Percentiles rank a stretch among this genome's conserved stretches.
phyloP scores from a whole-genome alignment of 2,797 vertebrate genomes.

The Notolabrus celidotus region DNA sequence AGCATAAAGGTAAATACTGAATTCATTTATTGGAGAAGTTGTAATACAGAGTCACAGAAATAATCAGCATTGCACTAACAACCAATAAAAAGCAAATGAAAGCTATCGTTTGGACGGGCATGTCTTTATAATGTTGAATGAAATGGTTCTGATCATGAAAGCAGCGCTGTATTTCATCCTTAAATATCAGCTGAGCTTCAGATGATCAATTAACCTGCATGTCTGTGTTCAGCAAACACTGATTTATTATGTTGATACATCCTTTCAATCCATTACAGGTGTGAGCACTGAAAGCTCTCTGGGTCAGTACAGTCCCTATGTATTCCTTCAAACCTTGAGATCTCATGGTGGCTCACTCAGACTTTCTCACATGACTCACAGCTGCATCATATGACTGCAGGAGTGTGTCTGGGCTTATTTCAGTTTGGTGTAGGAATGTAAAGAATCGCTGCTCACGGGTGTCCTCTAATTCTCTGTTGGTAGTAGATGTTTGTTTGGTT shows the following conservation, averaged over 20 bases:
- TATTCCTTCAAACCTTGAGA: constrained; percentile 11
- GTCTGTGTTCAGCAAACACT: neutral
- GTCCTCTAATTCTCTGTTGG: neutral
- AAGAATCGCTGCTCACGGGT: neutral
- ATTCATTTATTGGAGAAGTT: too few species aligned
- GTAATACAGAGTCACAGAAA: too few species aligned
- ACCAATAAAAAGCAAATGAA: neutral
- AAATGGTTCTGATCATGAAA: neutral
- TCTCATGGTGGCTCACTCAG: constrained; percentile 37
- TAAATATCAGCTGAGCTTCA: constrained; percentile 16
- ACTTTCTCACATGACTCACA: constrained; percentile 61
- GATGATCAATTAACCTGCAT: neutral
- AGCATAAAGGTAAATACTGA: neutral
- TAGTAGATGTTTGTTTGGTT: neutral
- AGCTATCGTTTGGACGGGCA: neutral
- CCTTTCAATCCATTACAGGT: neutral
- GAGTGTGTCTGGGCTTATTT: constrained; percentile 6
- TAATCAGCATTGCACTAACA: too few species aligned
- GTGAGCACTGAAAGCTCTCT: constrained; percentile 3
- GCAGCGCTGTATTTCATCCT: neutral
- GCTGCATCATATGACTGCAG: constrained; percentile 52
- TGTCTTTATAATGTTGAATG: neutral
- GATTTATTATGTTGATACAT: neutral
- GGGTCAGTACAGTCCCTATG: constrained; percentile 16
- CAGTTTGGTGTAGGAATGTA: constrained; percentile 21